These are phyloP conservation scores for Drosophila ohnishii DNA, from an alignment of 1,140 invertebrate genomes.

Conservation along the genomic window DNA sequence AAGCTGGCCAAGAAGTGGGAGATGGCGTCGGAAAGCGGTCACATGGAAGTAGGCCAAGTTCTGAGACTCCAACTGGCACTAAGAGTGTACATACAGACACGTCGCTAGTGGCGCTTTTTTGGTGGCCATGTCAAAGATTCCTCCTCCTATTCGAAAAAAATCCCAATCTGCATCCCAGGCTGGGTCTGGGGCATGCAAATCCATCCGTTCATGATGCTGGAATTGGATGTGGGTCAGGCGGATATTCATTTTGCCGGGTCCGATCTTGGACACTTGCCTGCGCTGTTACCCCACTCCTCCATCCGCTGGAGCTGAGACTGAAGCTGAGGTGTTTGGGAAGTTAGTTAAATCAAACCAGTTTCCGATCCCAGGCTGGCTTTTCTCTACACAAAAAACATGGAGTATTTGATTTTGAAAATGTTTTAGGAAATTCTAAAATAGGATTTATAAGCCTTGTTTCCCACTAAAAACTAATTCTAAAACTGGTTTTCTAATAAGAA, in stretches of 20 bases:
- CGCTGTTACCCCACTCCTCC: neutral
- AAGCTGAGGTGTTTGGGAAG: constrained; percentile 33
- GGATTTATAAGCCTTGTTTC: neutral
- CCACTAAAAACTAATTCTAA: neutral
- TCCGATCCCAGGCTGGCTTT: constrained; percentile 21
- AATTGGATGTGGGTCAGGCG: constrained; percentile 67
- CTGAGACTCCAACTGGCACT: constrained; percentile 31
- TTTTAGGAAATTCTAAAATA: neutral
- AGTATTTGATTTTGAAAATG: neutral
- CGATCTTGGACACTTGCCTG: constrained; percentile 38
- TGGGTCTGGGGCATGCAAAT: constrained; percentile 63
- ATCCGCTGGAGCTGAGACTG: neutral
- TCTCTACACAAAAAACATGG: constrained; percentile 8
- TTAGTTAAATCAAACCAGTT: constrained; percentile 69
- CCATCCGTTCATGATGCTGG: constrained; percentile 40
- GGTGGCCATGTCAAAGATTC: constrained; percentile 49
- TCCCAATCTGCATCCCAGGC: constrained; percentile 2
- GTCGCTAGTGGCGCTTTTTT: constrained; percentile 36
- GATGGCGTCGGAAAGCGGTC: constrained; percentile 58
- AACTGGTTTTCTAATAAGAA: neutral
- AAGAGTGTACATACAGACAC: constrained; percentile 27
- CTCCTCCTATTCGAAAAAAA: constrained; percentile 6
- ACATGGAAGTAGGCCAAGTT: constrained; percentile 71
- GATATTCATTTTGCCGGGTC: constrained; percentile 53
- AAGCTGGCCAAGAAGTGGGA: constrained; percentile 34